phyloP scores from a whole-genome alignment of 2,888 invertebrate species.

The Morpho achilles region DNA sequence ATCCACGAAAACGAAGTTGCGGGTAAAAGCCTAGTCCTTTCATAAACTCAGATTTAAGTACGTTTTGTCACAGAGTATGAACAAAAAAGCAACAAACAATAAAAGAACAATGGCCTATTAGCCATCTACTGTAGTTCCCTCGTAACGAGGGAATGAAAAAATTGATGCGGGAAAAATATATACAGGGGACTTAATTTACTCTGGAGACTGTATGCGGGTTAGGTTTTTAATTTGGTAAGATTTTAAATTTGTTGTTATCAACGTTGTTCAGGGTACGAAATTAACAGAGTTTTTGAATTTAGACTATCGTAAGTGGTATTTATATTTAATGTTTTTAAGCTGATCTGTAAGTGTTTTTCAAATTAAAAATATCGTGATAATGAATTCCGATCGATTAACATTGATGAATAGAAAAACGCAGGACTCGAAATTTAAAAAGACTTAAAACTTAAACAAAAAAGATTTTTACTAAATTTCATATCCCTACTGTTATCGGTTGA shows the following conservation, averaged over 20 bases:
- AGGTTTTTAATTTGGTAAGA: slow-evolving; percentile 1
- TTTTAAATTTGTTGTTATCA: slow-evolving; percentile 3
- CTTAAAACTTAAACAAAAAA: no score
- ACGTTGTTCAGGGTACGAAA: not conserved
- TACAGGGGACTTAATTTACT: slow-evolving; percentile 15
- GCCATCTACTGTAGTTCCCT: slow-evolving; percentile 14
- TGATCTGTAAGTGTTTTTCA: no score
- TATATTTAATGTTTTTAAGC: not conserved
- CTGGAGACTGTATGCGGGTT: slow-evolving; percentile 18
- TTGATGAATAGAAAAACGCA: no score
- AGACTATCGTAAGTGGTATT: not conserved
- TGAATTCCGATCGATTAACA: no score
- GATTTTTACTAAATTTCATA: no score
- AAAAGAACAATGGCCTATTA: slow-evolving; percentile 25
- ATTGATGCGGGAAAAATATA: slow-evolving; percentile 22
- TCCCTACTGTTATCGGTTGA: no score
- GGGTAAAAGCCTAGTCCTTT: not conserved
- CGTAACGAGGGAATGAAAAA: slow-evolving; percentile 18
- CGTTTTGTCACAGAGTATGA: slow-evolving; percentile 21
- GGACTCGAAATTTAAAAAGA: no score
- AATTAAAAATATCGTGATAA: no score
- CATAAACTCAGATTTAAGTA: slow-evolving; percentile 7
- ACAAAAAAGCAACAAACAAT: slow-evolving; percentile 20
- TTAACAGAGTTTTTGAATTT: no score
- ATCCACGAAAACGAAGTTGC: no score